phyloP scores from a whole-genome alignment of 2,888 invertebrate genomes.

The Deroplatys truncata region DNA sequence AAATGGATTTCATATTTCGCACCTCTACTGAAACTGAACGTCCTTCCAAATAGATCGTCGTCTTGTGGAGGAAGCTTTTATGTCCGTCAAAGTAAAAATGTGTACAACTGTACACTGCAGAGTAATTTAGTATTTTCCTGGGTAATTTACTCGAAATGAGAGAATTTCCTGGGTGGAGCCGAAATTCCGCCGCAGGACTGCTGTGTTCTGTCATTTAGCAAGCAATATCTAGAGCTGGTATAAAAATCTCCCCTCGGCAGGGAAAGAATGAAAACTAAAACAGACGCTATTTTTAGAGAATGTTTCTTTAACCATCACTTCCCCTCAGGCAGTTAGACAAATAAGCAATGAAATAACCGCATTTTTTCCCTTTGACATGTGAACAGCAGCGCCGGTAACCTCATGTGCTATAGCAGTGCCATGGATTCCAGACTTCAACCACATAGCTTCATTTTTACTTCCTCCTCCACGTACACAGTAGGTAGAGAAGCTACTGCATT shows the following conservation, averaged over 20 bases:
- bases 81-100: no score
- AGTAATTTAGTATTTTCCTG: no score
- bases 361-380: neutral
- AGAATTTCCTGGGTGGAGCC: neutral
- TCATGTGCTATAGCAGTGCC: neutral
- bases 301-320: neutral
- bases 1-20: no score
- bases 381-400: neutral
- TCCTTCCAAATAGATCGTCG: no score
- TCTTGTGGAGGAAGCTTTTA: no score
- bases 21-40: no score
- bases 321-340: neutral
- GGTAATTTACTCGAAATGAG: neutral
- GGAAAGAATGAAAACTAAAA: neutral
- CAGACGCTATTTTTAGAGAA: neutral
- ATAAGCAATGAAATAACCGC: neutral
- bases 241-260: neutral
- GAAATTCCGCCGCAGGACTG: neutral
- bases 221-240: neutral
- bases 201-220: neutral
- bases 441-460: no score
- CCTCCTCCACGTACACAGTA: no score
- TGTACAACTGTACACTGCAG: no score
- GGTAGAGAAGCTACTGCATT: no score
- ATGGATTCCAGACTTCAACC: neutral